phyloP scores from a whole-genome alignment of 2,113 vertebrate genomes.

The Catagonus wagneri region DNA sequence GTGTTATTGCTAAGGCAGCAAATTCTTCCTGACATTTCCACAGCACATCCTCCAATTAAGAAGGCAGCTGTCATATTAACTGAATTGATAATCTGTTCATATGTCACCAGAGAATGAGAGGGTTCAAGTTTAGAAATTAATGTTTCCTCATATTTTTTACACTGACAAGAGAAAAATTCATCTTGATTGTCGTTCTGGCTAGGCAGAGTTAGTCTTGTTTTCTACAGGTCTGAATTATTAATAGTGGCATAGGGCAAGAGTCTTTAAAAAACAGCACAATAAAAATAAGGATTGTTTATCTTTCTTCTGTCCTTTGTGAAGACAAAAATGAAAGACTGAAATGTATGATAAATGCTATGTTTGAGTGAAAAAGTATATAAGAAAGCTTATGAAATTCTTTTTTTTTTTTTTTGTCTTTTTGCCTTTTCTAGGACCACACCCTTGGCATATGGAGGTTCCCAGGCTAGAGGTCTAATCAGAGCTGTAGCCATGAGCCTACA shows the following conservation, averaged over 20 bases:
- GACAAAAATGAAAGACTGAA: background rate
- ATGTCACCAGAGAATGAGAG: constrained; percentile 53
- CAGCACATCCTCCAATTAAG: constrained; percentile 64
- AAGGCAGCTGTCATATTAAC: constrained; percentile 66
- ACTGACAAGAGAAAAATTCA: constrained; percentile 41
- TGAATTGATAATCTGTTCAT: constrained; percentile 60
- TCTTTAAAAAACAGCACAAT: background rate
- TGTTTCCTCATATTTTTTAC: constrained; percentile 62
- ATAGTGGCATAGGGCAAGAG: background rate
- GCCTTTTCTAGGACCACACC: no score
- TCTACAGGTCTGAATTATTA: constrained; percentile 10
- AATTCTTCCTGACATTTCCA: constrained; percentile 49
- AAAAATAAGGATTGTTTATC: background rate
- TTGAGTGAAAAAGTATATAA: background rate
- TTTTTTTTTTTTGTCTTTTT: no score
- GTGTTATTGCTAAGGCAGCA: constrained; percentile 45
- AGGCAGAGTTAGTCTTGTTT: background rate
- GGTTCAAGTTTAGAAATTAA: constrained; percentile 64
- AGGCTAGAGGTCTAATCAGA: no score
- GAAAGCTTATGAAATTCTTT: background rate
- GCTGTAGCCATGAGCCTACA: no score
- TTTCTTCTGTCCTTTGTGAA: background rate
- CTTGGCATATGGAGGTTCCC: no score
- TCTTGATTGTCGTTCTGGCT: background rate
- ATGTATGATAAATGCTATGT: background rate